Conservation (phyloP, 2,113 vertebrate species). For the Nesogale talazaci region DNA sequence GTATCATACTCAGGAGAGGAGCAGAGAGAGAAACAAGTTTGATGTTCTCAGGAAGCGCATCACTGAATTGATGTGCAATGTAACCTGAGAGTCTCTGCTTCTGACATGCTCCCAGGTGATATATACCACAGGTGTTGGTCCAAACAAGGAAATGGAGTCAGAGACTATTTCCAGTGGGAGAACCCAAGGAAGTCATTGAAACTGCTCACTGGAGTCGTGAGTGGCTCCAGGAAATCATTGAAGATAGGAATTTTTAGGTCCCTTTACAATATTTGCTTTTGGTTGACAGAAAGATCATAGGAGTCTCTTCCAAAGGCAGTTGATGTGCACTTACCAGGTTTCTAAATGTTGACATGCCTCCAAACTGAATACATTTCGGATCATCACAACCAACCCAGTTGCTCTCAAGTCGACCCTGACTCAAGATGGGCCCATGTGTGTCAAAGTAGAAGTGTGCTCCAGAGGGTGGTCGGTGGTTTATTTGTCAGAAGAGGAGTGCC, state of each 20-base stretch:
- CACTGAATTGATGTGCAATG: background rate
- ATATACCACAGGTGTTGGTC: background rate
- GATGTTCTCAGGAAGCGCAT: background rate
- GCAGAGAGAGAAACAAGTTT: background rate
- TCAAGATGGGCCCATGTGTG: background rate
- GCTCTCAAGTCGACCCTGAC: background rate
- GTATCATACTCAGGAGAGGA: background rate
- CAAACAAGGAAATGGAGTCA: background rate
- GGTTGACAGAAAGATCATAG: background rate
- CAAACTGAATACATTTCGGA: background rate
- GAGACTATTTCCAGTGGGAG: background rate
- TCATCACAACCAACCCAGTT: background rate
- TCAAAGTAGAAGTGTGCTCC: background rate
- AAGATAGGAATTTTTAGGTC: background rate
- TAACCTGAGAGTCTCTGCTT: background rate
- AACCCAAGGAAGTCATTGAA: background rate
- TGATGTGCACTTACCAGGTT: background rate
- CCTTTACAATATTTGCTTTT: background rate
- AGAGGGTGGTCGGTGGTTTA: background rate
- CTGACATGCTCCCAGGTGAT: background rate
- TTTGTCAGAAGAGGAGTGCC: background rate
- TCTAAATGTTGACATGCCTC: conserved; percentile 3
- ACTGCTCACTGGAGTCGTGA: conserved; percentile 14
- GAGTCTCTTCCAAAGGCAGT: background rate
- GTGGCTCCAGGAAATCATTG: background rate